Conservation (phyloP, 2,797 vertebrate genomes). For the Trematomus bernacchii region DNA sequence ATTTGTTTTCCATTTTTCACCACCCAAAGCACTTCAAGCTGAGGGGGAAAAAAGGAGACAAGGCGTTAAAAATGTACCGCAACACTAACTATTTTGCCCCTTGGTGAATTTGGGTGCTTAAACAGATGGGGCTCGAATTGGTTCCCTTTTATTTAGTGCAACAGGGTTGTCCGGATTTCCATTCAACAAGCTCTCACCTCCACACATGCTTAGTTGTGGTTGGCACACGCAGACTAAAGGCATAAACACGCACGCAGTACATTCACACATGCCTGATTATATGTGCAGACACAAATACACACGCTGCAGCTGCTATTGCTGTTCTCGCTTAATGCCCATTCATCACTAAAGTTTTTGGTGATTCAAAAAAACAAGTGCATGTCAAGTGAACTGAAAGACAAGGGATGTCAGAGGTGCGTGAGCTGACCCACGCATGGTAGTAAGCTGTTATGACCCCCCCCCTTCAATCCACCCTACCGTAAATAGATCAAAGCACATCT, state of each 20-base stretch:
- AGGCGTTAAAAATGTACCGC: conserved; percentile 83
- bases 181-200: conserved; percentile 73
- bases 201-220: conserved; percentile 56
- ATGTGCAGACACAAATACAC: conserved; percentile 3
- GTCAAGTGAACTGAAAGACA: conserved; percentile 80
- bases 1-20: conserved; percentile 99
- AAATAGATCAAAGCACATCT: conserved; percentile 88
- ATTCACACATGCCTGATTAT: conserved; percentile 28
- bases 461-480: conserved; percentile 64
- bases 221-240: conserved; percentile 45
- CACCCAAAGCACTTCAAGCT: conserved; percentile 91
- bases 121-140: conserved; percentile 85
- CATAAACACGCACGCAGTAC: conserved; percentile 21
- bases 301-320: conserved; percentile 26
- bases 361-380: conserved; percentile 72
- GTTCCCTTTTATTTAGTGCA: conserved; percentile 73
- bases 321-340: conserved; percentile 39
- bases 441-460: conserved; percentile 71
- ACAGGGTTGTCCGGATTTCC: conserved; percentile 57
- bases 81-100: conserved; percentile 87
- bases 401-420: conserved; percentile 76
- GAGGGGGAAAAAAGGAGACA: conserved; percentile 81
- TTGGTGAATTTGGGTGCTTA: conserved; percentile 80
- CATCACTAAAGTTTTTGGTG: conserved; percentile 58
- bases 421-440: conserved; percentile 79